Percentiles rank a stretch among this genome's conserved stretches.
These are phyloP conservation scores for Diuraphis noxia DNA, from an alignment of 1,140 invertebrate species.

Conservation along the genomic window DNA sequence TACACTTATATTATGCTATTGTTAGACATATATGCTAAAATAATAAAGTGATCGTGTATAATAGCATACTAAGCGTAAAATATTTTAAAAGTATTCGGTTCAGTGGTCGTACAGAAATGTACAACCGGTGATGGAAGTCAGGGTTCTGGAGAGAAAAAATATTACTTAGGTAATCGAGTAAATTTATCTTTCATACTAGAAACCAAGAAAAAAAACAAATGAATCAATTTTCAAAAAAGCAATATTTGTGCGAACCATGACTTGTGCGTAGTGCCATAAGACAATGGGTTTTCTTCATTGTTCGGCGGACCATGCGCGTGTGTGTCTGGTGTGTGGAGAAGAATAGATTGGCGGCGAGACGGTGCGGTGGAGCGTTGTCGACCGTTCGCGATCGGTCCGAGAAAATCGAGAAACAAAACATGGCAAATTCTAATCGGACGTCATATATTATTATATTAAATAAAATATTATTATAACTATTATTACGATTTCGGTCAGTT, in stretches of 20 bases:
- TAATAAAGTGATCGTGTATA: background rate
- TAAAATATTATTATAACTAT: background rate
- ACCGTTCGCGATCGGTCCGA: background rate
- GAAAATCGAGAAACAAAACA: background rate
- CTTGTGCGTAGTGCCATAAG: background rate
- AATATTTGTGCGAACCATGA: conserved; percentile 17
- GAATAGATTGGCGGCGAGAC: background rate
- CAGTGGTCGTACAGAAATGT: background rate
- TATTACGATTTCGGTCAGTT: background rate
- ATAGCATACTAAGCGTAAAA: background rate
- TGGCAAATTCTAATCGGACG: conserved; percentile 4
- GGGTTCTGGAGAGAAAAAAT: background rate
- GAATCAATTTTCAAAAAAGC: background rate
- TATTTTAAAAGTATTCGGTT: conserved; percentile 27
- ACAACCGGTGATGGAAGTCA: background rate
- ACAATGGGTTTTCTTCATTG: conserved; percentile 20
- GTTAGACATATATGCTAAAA: background rate
- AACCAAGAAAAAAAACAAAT: background rate
- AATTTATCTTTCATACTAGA: background rate
- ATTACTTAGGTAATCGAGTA: background rate
- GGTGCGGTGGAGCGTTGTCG: background rate
- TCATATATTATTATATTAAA: background rate
- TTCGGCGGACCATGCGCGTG: background rate
- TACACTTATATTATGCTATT: background rate
- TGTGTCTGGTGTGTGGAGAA: background rate